Conservation (phyloP, 2,888 invertebrate species). For the Carterocephalus palaemon region DNA sequence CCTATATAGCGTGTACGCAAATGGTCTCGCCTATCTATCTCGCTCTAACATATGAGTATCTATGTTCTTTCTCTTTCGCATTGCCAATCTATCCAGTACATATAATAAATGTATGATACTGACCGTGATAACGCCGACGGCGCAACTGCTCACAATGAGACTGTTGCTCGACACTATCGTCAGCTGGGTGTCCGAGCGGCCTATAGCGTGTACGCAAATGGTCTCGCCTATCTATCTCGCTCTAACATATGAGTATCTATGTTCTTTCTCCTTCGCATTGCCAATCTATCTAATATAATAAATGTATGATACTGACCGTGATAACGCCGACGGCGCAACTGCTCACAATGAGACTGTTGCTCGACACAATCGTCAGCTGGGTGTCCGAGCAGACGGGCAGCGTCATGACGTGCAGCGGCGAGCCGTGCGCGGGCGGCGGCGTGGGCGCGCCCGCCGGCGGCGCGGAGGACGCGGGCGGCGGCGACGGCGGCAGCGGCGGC, state of each 20-base stretch:
- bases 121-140: conserved; percentile 14
- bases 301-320: conserved; percentile 7
- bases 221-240: no score
- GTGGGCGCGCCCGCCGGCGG: conserved; percentile 25
- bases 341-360: conserved; percentile 15
- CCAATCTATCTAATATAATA: no score
- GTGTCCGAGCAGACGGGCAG: background rate
- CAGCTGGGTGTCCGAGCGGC: background rate
- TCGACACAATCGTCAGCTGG: conserved; percentile 7
- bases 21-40: no score
- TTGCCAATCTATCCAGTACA: no score
- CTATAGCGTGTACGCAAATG: no score
- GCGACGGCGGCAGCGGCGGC: conserved; percentile 65
- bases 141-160: conserved; percentile 15
- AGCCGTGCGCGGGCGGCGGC: conserved; percentile 26
- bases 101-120: no score
- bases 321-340: conserved; percentile 15
- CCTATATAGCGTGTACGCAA: no score
- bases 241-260: no score
- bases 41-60: no score
- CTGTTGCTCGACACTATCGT: conserved; percentile 13
- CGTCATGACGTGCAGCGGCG: conserved; percentile 17
- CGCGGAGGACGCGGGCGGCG: conserved; percentile 46
- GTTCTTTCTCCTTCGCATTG: no score
- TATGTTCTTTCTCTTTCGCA: no score